A percentile compares a stretch with the other conserved stretches of the same genome.
phyloP scores from a whole-genome alignment of 2,888 invertebrate species.

The Cephonodes hylas region DNA sequence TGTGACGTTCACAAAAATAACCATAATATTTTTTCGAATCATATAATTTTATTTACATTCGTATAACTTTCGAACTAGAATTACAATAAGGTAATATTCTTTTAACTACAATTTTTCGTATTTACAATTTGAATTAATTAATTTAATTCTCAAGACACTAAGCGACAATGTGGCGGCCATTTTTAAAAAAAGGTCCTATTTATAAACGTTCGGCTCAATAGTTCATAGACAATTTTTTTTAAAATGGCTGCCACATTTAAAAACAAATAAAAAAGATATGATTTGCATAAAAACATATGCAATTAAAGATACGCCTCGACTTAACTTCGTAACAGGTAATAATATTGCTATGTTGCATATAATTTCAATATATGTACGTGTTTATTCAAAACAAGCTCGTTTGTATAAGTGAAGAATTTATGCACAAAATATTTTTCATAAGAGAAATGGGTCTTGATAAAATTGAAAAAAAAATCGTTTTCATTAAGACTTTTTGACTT shows the following conservation, averaged over 20 bases:
- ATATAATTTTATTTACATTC: constrained; percentile 79
- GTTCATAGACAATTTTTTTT: background rate
- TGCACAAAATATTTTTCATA: no score
- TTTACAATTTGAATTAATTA: constrained; percentile 40
- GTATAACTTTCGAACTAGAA: constrained; percentile 50
- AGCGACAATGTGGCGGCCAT: background rate
- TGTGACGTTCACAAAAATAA: no score
- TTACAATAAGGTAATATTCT: constrained; percentile 11
- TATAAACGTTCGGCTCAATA: background rate
- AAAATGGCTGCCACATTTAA: background rate
- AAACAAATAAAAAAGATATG: constrained; percentile 8
- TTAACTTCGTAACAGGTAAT: constrained; percentile 4
- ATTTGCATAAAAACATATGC: background rate
- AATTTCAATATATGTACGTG: constrained; percentile 14
- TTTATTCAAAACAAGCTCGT: background rate
- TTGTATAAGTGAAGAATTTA: background rate
- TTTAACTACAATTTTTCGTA: constrained; percentile 25
- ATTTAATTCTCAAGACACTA: constrained; percentile 1
- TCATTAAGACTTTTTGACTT: no score
- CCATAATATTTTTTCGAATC: constrained; percentile 62
- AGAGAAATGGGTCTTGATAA: no score
- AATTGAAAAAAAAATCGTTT: no score
- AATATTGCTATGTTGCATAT: constrained; percentile 30
- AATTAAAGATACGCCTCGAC: background rate
- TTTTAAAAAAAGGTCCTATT: background rate